These are phyloP conservation scores for Enteromius thamalakanensis DNA, from an alignment of 2,797 vertebrate species.

Conservation along the genomic window DNA sequence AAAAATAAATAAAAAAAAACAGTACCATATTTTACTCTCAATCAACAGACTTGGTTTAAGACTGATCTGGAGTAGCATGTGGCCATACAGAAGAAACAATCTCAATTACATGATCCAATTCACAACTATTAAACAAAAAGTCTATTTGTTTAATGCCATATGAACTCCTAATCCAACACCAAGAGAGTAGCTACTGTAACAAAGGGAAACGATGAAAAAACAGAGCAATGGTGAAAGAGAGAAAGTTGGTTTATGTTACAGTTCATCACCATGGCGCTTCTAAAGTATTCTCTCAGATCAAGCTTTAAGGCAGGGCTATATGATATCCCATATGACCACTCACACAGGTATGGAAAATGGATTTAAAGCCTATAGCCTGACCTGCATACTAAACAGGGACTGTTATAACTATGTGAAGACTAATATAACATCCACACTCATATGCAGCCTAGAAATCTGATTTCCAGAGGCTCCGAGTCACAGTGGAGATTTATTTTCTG, in stretches of 20 bases:
- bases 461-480: slow-evolving; percentile 27
- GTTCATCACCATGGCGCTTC: slow-evolving; percentile 12
- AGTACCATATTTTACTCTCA: background rate
- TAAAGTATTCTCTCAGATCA: slow-evolving; percentile 22
- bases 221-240: background rate
- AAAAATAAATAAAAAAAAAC: too few species aligned
- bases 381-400: slow-evolving; percentile 17
- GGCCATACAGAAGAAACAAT: background rate
- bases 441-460: slow-evolving; percentile 12
- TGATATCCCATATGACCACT: slow-evolving; percentile 26
- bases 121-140: background rate
- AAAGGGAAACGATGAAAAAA: slow-evolving; percentile 15
- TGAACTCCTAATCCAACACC: background rate
- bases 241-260: slow-evolving; percentile 21
- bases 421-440: background rate
- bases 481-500: slow-evolving; percentile 12
- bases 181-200: background rate
- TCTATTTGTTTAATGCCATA: background rate
- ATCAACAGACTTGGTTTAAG: background rate
- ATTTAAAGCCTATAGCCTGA: slow-evolving; percentile 39
- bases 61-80: background rate
- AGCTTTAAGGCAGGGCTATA: slow-evolving; percentile 29
- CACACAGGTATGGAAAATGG: slow-evolving; percentile 46
- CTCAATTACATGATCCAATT: background rate
- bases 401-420: background rate